These are phyloP conservation scores for Drosophila seguyi DNA, from an alignment of 1,140 invertebrate species.

Conservation along the genomic window DNA sequence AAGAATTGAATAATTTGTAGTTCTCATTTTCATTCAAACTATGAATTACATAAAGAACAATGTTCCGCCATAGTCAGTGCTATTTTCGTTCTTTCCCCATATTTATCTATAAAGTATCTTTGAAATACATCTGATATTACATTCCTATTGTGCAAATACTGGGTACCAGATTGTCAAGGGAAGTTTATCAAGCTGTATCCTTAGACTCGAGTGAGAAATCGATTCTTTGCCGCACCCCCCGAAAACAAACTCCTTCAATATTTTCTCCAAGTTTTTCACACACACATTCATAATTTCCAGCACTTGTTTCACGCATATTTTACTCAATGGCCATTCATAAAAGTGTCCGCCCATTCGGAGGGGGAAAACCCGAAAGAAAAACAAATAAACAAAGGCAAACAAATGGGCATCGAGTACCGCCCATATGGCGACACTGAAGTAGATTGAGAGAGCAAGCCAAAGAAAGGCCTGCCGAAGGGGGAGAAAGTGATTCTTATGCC, in stretches of 20 bases:
- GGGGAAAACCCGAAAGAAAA: constrained; percentile 22
- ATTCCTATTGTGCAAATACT: background rate
- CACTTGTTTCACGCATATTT: constrained; percentile 73
- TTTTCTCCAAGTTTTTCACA: constrained; percentile 41
- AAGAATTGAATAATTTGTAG: background rate
- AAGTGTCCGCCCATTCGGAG: constrained; percentile 10
- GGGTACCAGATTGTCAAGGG: background rate
- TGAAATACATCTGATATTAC: background rate
- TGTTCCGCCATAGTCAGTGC: background rate
- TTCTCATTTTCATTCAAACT: background rate
- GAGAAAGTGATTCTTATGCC: constrained; percentile 42
- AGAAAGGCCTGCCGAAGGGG: constrained; percentile 6
- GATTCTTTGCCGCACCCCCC: constrained; percentile 6
- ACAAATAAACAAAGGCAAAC: constrained; percentile 72
- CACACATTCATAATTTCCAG: constrained; percentile 54
- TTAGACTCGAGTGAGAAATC: constrained; percentile 4
- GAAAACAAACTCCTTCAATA: constrained; percentile 43
- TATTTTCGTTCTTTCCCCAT: background rate
- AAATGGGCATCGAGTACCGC: constrained; percentile 70
- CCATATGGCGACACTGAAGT: constrained; percentile 60
- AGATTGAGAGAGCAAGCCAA: constrained; percentile 8
- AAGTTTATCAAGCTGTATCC: constrained; percentile 23
- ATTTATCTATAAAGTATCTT: background rate
- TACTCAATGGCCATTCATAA: constrained; percentile 73
- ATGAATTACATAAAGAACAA: background rate